Percentiles rank a stretch among this genome's conserved stretches.
These are phyloP conservation scores for Rattus norvegicus DNA, from an alignment of 2,113 vertebrate species.

Conservation along the genomic window GRCr8 NC_086032.1:106780501-106781000, in stretches of 20 bases:
- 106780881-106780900: conserved; percentile 36
- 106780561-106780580: conserved; percentile 50
- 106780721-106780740: conserved; percentile 15
- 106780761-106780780: conserved; percentile 30
- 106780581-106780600: conserved; percentile 21
- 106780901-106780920: conserved; percentile 53
- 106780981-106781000: conserved; percentile 52
- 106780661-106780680: not conserved
- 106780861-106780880: not conserved
- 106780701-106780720: conserved; percentile 59
- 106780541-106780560: conserved; percentile 51
- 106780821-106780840: conserved; percentile 18
- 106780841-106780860: conserved; percentile 23
- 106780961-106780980: conserved; percentile 39
- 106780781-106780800: conserved; percentile 40
- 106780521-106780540: conserved; percentile 53
- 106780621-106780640: not conserved
- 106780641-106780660: conserved; percentile 22
- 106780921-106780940: conserved; percentile 8
- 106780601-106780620: conserved; percentile 32
- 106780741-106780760: conserved; percentile 23
- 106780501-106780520: conserved; percentile 53
- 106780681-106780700: not conserved
- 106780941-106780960: conserved; percentile 35
- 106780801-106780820: conserved; percentile 35